Evolutionary conservation across 2,888 invertebrate species (phyloP), one percentile per base, ranked within the genome.

Genomic region (Synanthedon myopaeformis): DNA sequence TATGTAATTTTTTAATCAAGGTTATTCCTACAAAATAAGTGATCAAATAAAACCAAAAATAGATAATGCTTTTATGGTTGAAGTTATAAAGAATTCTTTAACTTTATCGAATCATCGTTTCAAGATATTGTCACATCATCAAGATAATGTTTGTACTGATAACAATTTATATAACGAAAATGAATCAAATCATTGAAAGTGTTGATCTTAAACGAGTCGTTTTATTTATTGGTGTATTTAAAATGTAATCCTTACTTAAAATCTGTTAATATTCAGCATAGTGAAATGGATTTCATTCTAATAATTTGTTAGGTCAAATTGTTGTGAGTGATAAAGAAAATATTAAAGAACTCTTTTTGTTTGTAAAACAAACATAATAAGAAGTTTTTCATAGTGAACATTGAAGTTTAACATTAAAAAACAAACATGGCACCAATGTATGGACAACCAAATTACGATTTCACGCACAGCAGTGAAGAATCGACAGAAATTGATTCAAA

Each of bases 361-460:
- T 52, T 4, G 12, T 19, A 12, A 53, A 14, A 41, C 23, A 50
- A 12, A 45, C 2, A 53, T 49, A 52, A 49, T 41, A 54, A 52
- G 45, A 45, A 13, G 45, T 12, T 35, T 13, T n/a, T 45, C 4
- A 45, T 45, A 45, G 35, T 35, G 35, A 4, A 45, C 13, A 45
- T 3, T 13, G 13, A 12, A 45, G 5, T 45, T n/a, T 4, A n/a
- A 42, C 8, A 42, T 8, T n/a, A 6, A 45, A 45, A 45, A 13
- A 23, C 13, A 10, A 74, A 60, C 53, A 85, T 84, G 84, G 67
- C 85, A 11, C 84, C 85, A 4, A 64, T 74, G 42, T 76, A 64
- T 52, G 79, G 77, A 0, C 59, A 63, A 1, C 73, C 79, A 0
- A 72, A 72, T 53, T 74, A 67, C 49, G 66, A 72, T 45, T 76